Base-by-base conservation (phyloP, 2,113 vertebrate genomes). In the Protomyctophum bolini region DNA sequence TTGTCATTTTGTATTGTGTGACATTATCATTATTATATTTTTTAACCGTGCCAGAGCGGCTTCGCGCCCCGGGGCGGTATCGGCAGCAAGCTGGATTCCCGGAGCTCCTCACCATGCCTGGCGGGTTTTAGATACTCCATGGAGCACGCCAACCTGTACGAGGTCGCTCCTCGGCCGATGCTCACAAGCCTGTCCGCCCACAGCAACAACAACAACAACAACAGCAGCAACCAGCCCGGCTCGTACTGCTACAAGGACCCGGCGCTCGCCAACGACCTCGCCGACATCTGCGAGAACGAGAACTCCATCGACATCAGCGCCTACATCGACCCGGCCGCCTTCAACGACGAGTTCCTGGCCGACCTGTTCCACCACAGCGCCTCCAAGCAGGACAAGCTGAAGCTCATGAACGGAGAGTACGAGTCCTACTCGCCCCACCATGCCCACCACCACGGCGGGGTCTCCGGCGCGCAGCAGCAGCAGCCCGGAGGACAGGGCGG, bases 341-440 rank as follows among this genome's bases (percentile, higher is more conserved):
- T 99, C 83, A 97, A 99, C 96, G 97, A 98, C 96, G 97, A 99
- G 88, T 98, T 99, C 88, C 92, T 99, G 88, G 97, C 97, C 11
- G 97, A 99, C 81, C 91, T 99, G 70, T 97, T 98, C 92, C 97
- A 98, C 91, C 96, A 95, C 93, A 95, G 89, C 33, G 33, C 33
- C 92, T 83, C 89, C 50, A 93, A 95, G 82, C 93, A 95, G 92
- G 94, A 97, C 91, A 94, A 96, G 91, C 88, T 93, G 61, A 94
- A 95, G 92, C 85, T 94, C 87, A 94, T 91, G 87, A 93, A 82
- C 84, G 91, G 93, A n/a, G 96, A 97, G 70, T 98, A 95, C 91
- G 96, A 96, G 21, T 21, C 21, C 59, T 91, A 93, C 73, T 75
- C 59, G 11, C 52, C 21, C 21, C 21, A 21, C 21, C 21, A 21